Base-by-base conservation (phyloP, 2,113 vertebrate species). In the Pseudopipra pipra region DNA sequence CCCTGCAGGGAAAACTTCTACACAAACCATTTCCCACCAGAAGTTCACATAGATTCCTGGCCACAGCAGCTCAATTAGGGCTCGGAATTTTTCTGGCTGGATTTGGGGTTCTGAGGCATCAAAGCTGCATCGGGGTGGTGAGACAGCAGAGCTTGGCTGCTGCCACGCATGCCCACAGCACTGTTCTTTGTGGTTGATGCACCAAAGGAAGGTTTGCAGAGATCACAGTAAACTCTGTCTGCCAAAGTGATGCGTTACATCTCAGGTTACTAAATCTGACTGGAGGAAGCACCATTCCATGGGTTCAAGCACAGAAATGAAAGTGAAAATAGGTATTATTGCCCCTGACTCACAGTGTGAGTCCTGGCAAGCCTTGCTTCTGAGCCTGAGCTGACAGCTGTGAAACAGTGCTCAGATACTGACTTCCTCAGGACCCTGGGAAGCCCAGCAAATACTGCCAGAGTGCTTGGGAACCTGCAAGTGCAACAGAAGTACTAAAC, bases 221-320 rank as follows among this genome's bases (percentile, higher is more conserved):
- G 89, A 95, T 89, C 93, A 90, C 55, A 92, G 30, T 0, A 2
- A 89, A 23, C 68, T 75, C 55, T 30, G 80, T 61, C n/a, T 63
- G 88, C 80, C 83, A 93, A 81, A 85, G 44, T 19, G 66, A 65
- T 61, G 56, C 0, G 1, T 68, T 87, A 84, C 87, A 61, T 79
- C 72, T 80, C 68, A 85, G 56, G 20, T 86, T 81, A 86, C 79
- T 93, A 30, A 83, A 80, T 59, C 63, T 93, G 92, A 88, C 90
- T 47, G 65, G 65, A 94, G 90, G 85, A 93, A 95, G 75, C 55
- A 77, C 39, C 0, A 0, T 68, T 74, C 8, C 6, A 76, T 23
- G 56, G 82, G 87, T 84, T 93, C 82, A 92, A 74, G 72, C 55
- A 88, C 19, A 63, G 79, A 96, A 88, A 93, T 88, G 39, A 81